Evolutionary conservation across 2,888 invertebrate species (phyloP), one percentile per base, ranked within the genome.

Genomic region (Camponotus fellah): DNA sequence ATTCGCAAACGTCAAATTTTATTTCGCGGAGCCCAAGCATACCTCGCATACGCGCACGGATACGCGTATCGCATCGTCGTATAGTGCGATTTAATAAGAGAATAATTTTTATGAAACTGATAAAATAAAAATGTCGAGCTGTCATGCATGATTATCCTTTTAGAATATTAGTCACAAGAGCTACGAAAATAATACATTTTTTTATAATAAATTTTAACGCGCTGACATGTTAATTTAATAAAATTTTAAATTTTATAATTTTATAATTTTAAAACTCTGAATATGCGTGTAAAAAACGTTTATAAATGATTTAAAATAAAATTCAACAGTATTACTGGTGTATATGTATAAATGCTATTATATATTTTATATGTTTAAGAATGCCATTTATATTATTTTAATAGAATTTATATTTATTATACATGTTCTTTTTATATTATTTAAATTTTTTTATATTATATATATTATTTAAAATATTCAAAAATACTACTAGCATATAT

Each of bases 1-100:
- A 37, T 43, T 53, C 69, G 32, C 79, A 72, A 26, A 60, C 17
- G 60, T 37, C 46, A 17, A 14, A 17, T 34, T 72, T 80, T 60
- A 60, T 79, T 74, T 17, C 46, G 17, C 56, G 0, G 17, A 80
- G 46, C 26, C 75, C 72, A 60, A 60, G 60, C 71, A 69, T 43
- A 72, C 43, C 12, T 46, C n/a, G 79, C 21, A 43, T 37, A 26
- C 72, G 34, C 34, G 26, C 4, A 58, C 21, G 21, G 10, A 37
- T 17, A 37, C 17, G 71, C 37, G 14, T 5, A 37, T 37, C 9
- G 37, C 56, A 72, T 58, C 40, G n/a, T 49, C 49, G 46, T 14
- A 8, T 8, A 53, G 68, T 46, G 12, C n/a, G 6, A 17, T 34
- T 62, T 62, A 49, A 37, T 21, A 21, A 21, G 49, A 21, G 2